These are phyloP conservation scores for Hypotaenidia philippensis DNA, from an alignment of 2,797 vertebrate species.

Conservation along the genomic window DNA sequence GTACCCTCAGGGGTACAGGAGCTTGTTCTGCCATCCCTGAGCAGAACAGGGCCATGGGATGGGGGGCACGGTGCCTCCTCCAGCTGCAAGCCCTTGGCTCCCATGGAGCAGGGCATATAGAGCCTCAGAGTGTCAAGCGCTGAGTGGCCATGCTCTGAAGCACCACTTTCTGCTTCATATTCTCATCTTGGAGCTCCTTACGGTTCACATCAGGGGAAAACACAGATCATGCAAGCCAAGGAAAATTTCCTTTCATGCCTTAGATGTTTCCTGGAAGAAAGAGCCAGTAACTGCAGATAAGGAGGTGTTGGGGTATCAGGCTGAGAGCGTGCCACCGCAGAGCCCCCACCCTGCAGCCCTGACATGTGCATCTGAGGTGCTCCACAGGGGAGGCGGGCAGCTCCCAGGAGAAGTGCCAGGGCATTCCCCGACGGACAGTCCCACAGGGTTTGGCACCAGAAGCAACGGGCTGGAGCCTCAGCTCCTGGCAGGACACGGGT, in stretches of 20 bases:
- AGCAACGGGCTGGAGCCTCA: not conserved
- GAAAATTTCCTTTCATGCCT: not conserved
- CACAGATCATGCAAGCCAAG: not conserved
- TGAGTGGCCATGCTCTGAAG: rapidly evolving
- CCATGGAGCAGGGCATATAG: rapidly evolving
- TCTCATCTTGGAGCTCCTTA: not conserved
- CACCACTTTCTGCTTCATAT: rapidly evolving
- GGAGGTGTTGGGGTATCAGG: not conserved
- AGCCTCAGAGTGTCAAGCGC: rapidly evolving
- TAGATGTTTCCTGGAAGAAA: not conserved
- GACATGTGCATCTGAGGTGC: rapidly evolving
- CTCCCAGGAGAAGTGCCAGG: not conserved
- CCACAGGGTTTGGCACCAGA: rapidly evolving
- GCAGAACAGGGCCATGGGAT: not conserved
- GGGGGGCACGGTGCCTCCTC: not conserved
- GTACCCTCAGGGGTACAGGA: not conserved
- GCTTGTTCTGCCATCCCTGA: not conserved
- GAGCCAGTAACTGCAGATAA: not conserved
- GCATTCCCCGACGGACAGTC: not conserved
- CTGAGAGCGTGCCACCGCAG: rapidly evolving
- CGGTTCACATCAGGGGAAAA: not conserved
- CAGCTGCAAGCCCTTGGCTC: not conserved
- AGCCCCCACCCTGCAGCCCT: not conserved
- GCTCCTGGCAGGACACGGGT: rapidly evolving
- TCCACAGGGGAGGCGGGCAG: rapidly evolving